Percentiles rank a stretch among this genome's conserved stretches.
These are phyloP conservation scores for Xenotilapia longispinis DNA, from an alignment of 2,113 vertebrate species.

Conservation along the genomic window DNA sequence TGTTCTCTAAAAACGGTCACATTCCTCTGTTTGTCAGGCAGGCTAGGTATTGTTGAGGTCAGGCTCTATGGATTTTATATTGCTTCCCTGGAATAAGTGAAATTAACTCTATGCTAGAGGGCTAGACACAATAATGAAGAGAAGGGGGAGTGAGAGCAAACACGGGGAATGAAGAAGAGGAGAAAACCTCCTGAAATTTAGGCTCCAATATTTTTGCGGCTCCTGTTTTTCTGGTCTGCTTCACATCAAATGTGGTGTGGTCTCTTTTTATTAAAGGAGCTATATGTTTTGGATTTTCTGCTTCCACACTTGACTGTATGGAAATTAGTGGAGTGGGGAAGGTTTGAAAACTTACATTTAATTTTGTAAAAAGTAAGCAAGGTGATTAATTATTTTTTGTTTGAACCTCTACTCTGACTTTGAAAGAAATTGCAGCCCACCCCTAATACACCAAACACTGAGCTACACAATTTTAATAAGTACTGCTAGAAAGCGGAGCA, in stretches of 20 bases:
- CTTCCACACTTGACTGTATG: background rate
- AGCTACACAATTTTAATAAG: background rate
- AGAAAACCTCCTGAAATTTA: slow-evolving; percentile 27
- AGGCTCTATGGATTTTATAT: slow-evolving; percentile 54
- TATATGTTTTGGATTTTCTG: background rate
- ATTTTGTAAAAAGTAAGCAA: background rate
- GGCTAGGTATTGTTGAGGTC: slow-evolving; percentile 45
- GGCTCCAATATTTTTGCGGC: slow-evolving; percentile 27
- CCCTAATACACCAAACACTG: background rate
- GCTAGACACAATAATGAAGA: slow-evolving; percentile 27
- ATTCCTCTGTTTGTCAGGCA: slow-evolving; percentile 19
- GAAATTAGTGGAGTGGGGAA: background rate
- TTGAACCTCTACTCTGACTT: background rate
- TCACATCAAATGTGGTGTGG: background rate
- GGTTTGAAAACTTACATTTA: background rate
- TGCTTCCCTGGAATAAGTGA: slow-evolving; percentile 47
- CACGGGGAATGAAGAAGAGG: background rate
- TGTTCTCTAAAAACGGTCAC: slow-evolving; percentile 29
- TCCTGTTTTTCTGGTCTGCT: slow-evolving; percentile 15
- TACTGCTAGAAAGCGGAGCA: background rate
- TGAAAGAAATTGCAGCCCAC: background rate
- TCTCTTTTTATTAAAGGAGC: slow-evolving; percentile 20
- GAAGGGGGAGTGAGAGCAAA: background rate
- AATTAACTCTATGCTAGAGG: slow-evolving; percentile 42
- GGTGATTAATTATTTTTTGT: background rate